Percentiles rank a stretch among this genome's conserved stretches.
These are phyloP conservation scores for Pseudoatta argentina DNA, from an alignment of 1,140 invertebrate genomes.

Conservation along the genomic window DNA sequence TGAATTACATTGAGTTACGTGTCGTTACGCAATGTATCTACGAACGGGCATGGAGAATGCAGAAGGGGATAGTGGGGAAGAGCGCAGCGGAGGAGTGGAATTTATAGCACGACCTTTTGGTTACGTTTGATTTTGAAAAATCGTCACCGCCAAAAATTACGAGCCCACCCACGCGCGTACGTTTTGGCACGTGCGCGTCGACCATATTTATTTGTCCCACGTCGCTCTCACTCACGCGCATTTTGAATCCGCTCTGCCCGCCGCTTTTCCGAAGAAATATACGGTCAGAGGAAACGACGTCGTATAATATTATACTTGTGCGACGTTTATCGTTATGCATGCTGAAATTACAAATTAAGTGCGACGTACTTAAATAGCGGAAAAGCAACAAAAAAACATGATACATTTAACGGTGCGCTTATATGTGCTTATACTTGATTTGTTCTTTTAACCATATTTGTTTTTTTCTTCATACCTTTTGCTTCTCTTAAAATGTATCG, in stretches of 20 bases:
- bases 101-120: constrained; percentile 76
- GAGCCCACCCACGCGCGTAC: constrained; percentile 70
- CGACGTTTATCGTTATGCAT: constrained; percentile 73
- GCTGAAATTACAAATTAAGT: constrained; percentile 67
- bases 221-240: constrained; percentile 35
- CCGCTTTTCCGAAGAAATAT: constrained; percentile 64
- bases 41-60: constrained; percentile 19
- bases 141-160: constrained; percentile 75
- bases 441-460: background rate
- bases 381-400: background rate
- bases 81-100: constrained; percentile 33
- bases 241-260: constrained; percentile 35
- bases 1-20: constrained; percentile 79
- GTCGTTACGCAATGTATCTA: constrained; percentile 74
- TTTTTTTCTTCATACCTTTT: background rate
- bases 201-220: constrained; percentile 74
- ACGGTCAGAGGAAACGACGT: constrained; percentile 55
- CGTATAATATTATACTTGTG: constrained; percentile 67
- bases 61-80: background rate
- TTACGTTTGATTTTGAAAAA: constrained; percentile 79
- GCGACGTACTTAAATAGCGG: constrained; percentile 34
- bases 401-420: background rate
- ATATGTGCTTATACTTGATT: background rate
- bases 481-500: background rate
- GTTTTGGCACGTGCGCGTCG: constrained; percentile 74